These are phyloP conservation scores for Montipora capricornis DNA, from an alignment of 64 coral and sea anemone species.

Conservation along the genomic window DNA sequence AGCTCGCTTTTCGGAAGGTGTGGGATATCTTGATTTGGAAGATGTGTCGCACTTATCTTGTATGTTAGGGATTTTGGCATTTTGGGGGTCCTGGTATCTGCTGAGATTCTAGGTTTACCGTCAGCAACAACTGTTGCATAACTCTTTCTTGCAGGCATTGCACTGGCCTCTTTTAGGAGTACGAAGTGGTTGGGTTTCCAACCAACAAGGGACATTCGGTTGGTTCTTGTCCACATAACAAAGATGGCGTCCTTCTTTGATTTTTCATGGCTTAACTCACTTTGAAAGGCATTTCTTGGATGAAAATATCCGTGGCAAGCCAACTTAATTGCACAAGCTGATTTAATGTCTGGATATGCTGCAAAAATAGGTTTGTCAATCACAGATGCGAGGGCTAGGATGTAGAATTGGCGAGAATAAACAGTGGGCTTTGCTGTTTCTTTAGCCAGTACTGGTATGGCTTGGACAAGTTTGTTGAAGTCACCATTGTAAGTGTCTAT, in stretches of 20 bases:
- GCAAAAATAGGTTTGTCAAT: constrained; percentile 53
- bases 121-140: not conserved
- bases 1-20: not conserved
- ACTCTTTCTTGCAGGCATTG: not conserved
- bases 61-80: not conserved
- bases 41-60: not conserved
- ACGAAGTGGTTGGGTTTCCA: constrained; percentile 29
- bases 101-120: not conserved
- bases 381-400: constrained; percentile 72
- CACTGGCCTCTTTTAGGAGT: not conserved
- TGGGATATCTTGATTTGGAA: not conserved
- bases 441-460: constrained; percentile 31
- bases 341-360: constrained; percentile 43
- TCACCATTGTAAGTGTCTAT: constrained; percentile 30
- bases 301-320: constrained; percentile 45
- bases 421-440: constrained; percentile 17
- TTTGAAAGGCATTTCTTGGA: constrained; percentile 3
- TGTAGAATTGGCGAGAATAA: constrained; percentile 26
- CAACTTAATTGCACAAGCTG: constrained; percentile 35
- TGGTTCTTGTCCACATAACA: constrained; percentile 47
- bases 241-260: not conserved
- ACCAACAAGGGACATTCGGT: not conserved
- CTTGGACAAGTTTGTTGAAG: not conserved
- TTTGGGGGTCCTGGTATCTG: not conserved
- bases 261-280: not conserved